Evolutionary conservation across 2,113 vertebrate species (phyloP), one percentile per base, ranked within the genome.

Genomic region (Antechinus stuartii): DNA sequence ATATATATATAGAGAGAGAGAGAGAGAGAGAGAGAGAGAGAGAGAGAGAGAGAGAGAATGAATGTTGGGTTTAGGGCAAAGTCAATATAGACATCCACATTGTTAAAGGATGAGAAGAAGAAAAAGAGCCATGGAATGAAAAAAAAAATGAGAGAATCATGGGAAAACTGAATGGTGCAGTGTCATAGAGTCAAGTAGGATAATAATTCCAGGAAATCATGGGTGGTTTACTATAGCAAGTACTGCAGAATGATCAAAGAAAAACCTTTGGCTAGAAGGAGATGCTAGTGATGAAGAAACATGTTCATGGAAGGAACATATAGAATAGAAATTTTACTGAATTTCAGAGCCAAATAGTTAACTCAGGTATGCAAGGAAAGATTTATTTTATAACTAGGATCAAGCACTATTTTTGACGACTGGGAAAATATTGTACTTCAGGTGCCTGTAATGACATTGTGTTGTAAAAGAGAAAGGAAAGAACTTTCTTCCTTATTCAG

Each of bases 401-500:
- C n/a, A 42, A 42, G 35, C 7, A 84, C 68, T 42, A 84, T 84
- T 84, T 84, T 84, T 42, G 35, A 35, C n/a, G 35, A 7, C n/a
- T 42, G 6, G 19, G 68, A 42, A 84, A 84, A 42, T 84, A n/a
- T 16, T 42, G 19, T 84, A 84, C 68, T n/a, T 6, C 16, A 42
- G n/a, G 68, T 84, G 16, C 35, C 22, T 84, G 68, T 42, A 42
- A 84, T 84, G 68, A 84, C n/a, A 84, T 84, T 84, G 68, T 84
- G 19, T 84, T 84, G 35, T n/a, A 84, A 84, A 84, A 84, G 16
- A 84, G 35, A 84, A 84, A 84, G 68, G n/a, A 84, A 84, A 42
- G n/a, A 84, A 84, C 68, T 84, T 84, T 84, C 35, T 84, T 84
- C n/a, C 68, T 84, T 42, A 84, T 84, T 84, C 68, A 84, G 68